These are phyloP conservation scores for Dendroctonus valens DNA, from an alignment of 1,140 invertebrate species.

Conservation along the genomic window DNA sequence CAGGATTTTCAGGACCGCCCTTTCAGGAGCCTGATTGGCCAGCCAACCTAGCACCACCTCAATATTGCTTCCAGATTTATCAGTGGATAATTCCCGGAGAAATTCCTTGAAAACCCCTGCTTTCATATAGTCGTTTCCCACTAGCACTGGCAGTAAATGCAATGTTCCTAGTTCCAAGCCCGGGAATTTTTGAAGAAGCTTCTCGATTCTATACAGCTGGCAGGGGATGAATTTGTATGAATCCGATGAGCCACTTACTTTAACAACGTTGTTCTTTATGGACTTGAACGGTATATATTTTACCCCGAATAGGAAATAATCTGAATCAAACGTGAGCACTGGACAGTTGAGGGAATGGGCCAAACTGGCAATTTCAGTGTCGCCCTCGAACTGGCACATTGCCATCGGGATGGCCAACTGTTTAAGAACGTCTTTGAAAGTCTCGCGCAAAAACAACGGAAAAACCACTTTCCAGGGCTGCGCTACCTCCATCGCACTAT, in stretches of 20 bases:
- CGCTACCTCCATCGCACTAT: constrained; percentile 51
- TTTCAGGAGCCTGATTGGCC: constrained; percentile 63
- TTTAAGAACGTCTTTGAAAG: constrained; percentile 67
- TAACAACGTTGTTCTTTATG: constrained; percentile 37
- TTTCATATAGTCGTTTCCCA: constrained; percentile 86
- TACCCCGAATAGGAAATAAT: constrained; percentile 86
- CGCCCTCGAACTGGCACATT: constrained; percentile 82
- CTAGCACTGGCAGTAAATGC: constrained; percentile 72
- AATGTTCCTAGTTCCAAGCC: constrained; percentile 64
- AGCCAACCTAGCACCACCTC: constrained; percentile 71
- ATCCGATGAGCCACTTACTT: constrained; percentile 18
- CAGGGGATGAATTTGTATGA: constrained; percentile 58
- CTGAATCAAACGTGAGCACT: constrained; percentile 85
- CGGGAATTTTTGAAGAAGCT: constrained; percentile 63
- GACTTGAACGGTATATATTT: constrained; percentile 76
- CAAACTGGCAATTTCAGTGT: constrained; percentile 77
- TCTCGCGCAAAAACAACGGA: constrained; percentile 67
- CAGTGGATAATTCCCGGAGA: constrained; percentile 60
- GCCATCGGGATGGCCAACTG: constrained; percentile 65
- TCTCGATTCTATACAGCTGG: constrained; percentile 69
- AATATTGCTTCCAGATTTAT: constrained; percentile 62
- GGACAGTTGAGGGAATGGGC: constrained; percentile 76
- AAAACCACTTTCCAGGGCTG: constrained; percentile 56
- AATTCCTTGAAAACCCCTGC: constrained; percentile 67
- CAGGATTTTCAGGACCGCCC: constrained; percentile 65